Conservation (phyloP, 2,888 invertebrate species). For the Diogma glabrata region DNA sequence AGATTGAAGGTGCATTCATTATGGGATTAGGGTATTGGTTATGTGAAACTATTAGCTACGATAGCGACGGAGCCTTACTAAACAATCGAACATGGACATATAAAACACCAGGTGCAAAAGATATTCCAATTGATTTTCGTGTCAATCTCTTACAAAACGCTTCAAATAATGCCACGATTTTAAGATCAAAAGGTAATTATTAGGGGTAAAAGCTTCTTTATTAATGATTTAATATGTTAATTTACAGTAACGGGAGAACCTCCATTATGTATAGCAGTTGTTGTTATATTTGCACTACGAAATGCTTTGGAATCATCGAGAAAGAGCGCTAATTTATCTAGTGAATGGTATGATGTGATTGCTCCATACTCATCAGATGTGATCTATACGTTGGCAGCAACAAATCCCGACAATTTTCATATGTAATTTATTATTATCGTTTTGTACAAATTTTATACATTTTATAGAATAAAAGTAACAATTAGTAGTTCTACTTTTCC, state of each 20-base stretch:
- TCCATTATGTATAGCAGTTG: constrained; percentile 43
- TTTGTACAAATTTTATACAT: too few relatives aligned
- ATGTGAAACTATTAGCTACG: constrained; percentile 37
- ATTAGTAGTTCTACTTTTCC: too few relatives aligned
- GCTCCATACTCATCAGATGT: constrained; percentile 35
- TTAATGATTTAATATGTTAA: too few relatives aligned
- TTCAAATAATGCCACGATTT: constrained; percentile 48
- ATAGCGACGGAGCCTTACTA: constrained; percentile 43
- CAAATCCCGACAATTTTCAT: too few relatives aligned
- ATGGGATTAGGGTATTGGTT: constrained; percentile 64
- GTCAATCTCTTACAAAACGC: constrained; percentile 52
- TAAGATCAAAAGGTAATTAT: constrained; percentile 55
- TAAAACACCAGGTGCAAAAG: constrained; percentile 55
- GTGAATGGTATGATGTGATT: constrained; percentile 26
- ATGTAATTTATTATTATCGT: too few relatives aligned
- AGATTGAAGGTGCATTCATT: constrained; percentile 61
- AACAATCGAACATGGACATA: constrained; percentile 66
- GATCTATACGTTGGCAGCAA: too few relatives aligned
- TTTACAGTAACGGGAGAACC: constrained; percentile 58
- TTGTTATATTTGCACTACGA: constrained; percentile 51
- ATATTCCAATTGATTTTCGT: constrained; percentile 57
- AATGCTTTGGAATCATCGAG: constrained; percentile 57
- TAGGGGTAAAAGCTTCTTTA: too few relatives aligned
- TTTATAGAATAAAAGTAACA: too few relatives aligned
- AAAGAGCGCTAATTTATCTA: constrained; percentile 42